These are phyloP conservation scores for Pedionomus torquatus DNA, from an alignment of 2,113 vertebrate species.

Conservation along the genomic window DNA sequence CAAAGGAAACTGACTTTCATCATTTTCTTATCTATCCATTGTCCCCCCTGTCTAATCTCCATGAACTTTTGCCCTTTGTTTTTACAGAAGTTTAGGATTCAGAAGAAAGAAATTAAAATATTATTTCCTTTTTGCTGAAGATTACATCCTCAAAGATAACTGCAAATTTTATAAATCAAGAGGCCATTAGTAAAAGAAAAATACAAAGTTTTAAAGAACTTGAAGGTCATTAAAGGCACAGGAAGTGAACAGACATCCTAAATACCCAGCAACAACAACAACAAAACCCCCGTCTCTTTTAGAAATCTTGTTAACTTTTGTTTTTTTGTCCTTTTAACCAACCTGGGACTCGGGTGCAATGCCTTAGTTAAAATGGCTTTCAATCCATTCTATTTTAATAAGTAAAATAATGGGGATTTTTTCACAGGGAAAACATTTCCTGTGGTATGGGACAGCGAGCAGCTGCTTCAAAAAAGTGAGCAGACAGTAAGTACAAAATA, in stretches of 20 bases:
- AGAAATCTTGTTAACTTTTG: neutral
- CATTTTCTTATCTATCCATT: neutral
- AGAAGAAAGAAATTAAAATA: neutral
- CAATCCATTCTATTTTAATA: neutral
- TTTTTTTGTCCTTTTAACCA: neutral
- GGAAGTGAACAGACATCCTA: neutral
- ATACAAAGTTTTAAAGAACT: neutral
- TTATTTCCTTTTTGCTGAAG: neutral
- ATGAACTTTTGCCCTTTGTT: neutral
- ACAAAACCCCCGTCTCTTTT: neutral
- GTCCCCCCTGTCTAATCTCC: fast-evolving
- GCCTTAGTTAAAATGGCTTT: neutral
- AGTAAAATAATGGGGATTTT: neutral
- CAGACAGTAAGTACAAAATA: neutral
- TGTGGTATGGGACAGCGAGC: neutral
- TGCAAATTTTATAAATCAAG: neutral
- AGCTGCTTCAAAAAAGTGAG: neutral
- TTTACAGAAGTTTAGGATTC: neutral
- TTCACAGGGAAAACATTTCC: neutral
- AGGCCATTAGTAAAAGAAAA: neutral
- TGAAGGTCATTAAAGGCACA: neutral
- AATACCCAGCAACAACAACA: neutral
- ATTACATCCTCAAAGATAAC: neutral
- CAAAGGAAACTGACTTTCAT: neutral
- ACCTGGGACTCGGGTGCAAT: neutral